Base-by-base conservation (phyloP, 37 sponge, comb jelly and placozoan species). In the Petrosia ficiformis region DNA sequence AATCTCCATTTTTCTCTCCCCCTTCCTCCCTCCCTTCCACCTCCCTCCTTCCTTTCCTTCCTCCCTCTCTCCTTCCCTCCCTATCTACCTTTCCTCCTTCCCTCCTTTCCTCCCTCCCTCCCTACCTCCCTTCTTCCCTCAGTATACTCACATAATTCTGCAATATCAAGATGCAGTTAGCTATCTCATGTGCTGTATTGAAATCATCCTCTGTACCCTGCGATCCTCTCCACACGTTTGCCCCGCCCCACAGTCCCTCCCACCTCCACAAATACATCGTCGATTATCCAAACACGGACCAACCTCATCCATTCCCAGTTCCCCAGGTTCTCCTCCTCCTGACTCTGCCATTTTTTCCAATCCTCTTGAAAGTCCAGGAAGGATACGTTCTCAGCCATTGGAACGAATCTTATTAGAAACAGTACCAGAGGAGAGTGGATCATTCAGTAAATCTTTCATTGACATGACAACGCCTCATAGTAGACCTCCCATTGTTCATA, bases 141-240 rank as follows among this genome's bases (percentile, higher is more conserved):
- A 25, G 26, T 64, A 8, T 72, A 30, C 52, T 24, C 52, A 14
- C 28, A 30, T 24, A 29, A 30, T n/a, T n/a, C n/a, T n/a, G n/a
- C 77, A 70, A 14, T 5, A 40, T 2, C 10, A 22, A 19, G 67
- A 77, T 26, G 11, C 42, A 1, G 48, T 71, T 3, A 2, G 36
- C 5, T 63, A 44, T 8, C 2, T 68, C 35, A 54, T 41, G 28
- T 80, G 82, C 64, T 88, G 85, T 42, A 32, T 84, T 54, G 59
- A 71, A 67, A 76, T 84, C 26, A 64, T 74, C 1, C 59, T 82
- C 43, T 79, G 65, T 25, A 42, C 75, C 11, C 32, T 73, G 42
- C 65, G 82, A 77, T n/a, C 48, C 56, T 19, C 32, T 44, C n/a
- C 72, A 1, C 84, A 82, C n/a, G 64, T 42, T 26, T 82, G 84